phyloP scores from a whole-genome alignment of 2,888 invertebrate species.

The Drosophila greeni region DNA sequence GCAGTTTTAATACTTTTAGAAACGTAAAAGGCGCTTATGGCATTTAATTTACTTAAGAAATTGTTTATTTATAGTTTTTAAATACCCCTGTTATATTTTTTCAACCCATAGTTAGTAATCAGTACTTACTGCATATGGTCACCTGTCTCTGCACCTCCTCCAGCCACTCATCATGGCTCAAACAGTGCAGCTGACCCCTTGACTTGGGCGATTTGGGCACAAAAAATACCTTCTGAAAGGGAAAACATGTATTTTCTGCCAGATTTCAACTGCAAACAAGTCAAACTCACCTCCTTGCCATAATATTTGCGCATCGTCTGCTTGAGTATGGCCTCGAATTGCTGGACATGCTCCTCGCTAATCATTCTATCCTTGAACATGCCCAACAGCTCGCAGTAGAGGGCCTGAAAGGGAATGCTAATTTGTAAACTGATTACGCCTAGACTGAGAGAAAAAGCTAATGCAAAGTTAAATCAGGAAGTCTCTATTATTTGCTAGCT shows the following conservation, averaged over 20 bases:
- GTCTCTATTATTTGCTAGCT: not conserved
- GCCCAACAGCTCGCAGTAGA: constrained; percentile 86
- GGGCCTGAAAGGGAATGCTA: constrained; percentile 80
- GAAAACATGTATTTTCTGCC: not conserved
- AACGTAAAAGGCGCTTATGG: not conserved
- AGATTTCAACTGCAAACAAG: not conserved
- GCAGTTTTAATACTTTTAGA: not conserved
- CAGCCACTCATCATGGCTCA: constrained; percentile 82
- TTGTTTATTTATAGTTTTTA: not conserved
- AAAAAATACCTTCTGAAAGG: constrained; percentile 76
- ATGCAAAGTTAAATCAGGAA: not conserved
- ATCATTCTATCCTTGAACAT: constrained; percentile 88
- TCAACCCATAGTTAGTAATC: not conserved
- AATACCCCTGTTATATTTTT: too few species aligned
- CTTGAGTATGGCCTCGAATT: constrained; percentile 83
- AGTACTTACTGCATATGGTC: constrained; percentile 82
- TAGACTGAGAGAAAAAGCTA: constrained; percentile 6
- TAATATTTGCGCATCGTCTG: constrained; percentile 79
- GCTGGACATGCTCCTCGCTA: constrained; percentile 82
- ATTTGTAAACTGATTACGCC: constrained; percentile 3
- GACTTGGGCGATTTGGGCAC: constrained; percentile 71
- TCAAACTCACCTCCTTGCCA: constrained; percentile 71
- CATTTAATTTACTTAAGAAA: not conserved
- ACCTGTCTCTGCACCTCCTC: constrained; percentile 83
- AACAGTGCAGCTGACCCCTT: constrained; percentile 75